Base-by-base conservation (phyloP, 1,140 invertebrate genomes). In the Linepithema humile region DNA sequence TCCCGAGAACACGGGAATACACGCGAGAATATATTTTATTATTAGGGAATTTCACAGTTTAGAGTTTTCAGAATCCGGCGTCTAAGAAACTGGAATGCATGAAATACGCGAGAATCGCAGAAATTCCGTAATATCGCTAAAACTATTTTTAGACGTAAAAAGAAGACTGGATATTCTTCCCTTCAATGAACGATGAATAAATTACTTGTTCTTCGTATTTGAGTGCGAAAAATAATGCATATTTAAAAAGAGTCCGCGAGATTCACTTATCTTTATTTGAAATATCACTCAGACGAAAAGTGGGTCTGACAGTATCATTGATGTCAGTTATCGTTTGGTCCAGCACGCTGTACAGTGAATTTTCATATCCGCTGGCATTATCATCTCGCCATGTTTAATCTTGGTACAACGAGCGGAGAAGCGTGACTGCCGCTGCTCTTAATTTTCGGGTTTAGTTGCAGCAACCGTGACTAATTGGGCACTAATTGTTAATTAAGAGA, bases 401-500 rank as follows among this genome's bases (percentile, higher is more conserved):
- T 50, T n/a, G 32, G 23, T 50, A 77, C 12, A 43, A 65, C 74
- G 20, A 67, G 43, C 32, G 15, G 10, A 32, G 20, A 17, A 17
- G 35, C 38, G 15, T 9, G 29, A 17, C 23, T 17, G 59, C 53
- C 7, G 32, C 10, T 43, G 55, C 29, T 64, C 59, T 48, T 32
- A 50, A 65, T 77, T 9, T 1, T 77, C 15, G 40, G 23, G 59
- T 45, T 40, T 59, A 29, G 17, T 67, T 43, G 20, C 20, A 29
- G 32, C 60, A 12, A 67, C n/a, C 29, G 59, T 65, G 29, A 17
- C 74, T 48, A 65, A 77, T 77, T 67, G 32, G 50, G 32, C 60
- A 9, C 32, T 50, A 50, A 77, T 77, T 77, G 40, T 77, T 77
- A 77, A 77, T 65, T 77, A 43, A 48, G 35, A 50, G 20, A 65